Base-by-base conservation (phyloP, 2,888 invertebrate genomes). In the Formica aserva region DNA sequence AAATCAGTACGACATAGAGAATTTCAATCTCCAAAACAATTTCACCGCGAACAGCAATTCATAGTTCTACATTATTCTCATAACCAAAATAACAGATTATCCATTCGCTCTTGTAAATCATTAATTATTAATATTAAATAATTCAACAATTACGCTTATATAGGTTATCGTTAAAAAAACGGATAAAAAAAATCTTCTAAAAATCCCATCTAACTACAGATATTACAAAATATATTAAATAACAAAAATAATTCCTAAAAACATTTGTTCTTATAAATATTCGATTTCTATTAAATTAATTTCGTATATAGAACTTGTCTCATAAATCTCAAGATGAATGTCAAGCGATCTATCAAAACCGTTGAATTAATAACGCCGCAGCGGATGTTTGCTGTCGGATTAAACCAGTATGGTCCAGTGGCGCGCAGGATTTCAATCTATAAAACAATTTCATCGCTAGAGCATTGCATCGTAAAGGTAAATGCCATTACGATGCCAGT, bases 21-120 rank as follows among this genome's bases (percentile, higher is more conserved):
- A 60, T 60, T 69, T 69, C 69, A 78, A 78, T 78, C 41, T 69
- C 32, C 60, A 38, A 32, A 78, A 78, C 60, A 78, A 78, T 69
- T 60, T 69, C 69, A 22, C 45, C 18, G 22, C n/a, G 13, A 65
- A n/a, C 8, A 38, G 9, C n/a, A 55, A 57, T 57, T 77, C 66
- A 4, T 41, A 18, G 8, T 45, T 41, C 15, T 6, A n/a, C 18
- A 67, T 60, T 69, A 35, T 32, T 9, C 41, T 41, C 6, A 15
- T 9, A 9, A 45, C 15, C 29, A 0, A 57, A 29, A 11, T 22
- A 15, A 35, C 8, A 52, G 18, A 76, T 9, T 0, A 8, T 48
- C 26, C 8, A n/a, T 48, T 29, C 67, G 15, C 5, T 45, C 26
- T 15, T 13, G 9, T 22, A 26, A 67, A 52, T 66, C 18, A 6